Conservation (phyloP, 2,888 invertebrate species). For the Hydropsyche betteni region DNA sequence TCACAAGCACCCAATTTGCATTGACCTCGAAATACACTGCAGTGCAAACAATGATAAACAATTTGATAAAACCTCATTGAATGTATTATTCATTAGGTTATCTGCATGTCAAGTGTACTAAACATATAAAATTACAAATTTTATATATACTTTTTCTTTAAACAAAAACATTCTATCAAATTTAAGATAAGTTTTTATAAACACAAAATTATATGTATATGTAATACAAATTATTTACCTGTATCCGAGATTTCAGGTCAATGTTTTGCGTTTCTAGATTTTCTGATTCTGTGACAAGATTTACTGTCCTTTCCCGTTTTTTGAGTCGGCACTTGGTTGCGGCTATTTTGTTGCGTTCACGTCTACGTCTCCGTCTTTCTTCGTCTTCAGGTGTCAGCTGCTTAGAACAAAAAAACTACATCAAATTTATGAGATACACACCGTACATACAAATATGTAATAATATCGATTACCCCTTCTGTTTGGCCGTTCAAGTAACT, state of each 20-base stretch:
- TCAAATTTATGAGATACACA: neutral
- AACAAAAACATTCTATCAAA: neutral
- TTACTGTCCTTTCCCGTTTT: constrained; percentile 88
- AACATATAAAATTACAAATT: neutral
- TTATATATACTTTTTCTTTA: neutral
- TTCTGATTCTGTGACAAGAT: constrained; percentile 87
- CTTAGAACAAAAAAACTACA: constrained; percentile 3
- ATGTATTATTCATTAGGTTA: constrained; percentile 34
- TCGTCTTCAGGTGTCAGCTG: constrained; percentile 92
- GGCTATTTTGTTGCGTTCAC: constrained; percentile 93
- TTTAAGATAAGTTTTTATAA: neutral
- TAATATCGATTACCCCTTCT: constrained; percentile 62
- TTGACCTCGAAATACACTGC: constrained; percentile 36
- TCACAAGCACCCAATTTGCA: constrained; percentile 37
- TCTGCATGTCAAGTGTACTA: constrained; percentile 18
- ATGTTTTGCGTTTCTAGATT: constrained; percentile 85
- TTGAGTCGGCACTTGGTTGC: constrained; percentile 95
- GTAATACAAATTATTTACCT: constrained; percentile 56
- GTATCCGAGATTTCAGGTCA: constrained; percentile 82
- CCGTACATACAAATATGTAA: neutral
- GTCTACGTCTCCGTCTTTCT: constrained; percentile 82
- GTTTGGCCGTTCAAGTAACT: constrained; percentile 65
- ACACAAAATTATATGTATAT: neutral
- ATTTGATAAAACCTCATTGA: constrained; percentile 38
- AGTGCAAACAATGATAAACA: constrained; percentile 43